Conservation (phyloP, 2,113 vertebrate species). For the Damaliscus lunatus region DNA sequence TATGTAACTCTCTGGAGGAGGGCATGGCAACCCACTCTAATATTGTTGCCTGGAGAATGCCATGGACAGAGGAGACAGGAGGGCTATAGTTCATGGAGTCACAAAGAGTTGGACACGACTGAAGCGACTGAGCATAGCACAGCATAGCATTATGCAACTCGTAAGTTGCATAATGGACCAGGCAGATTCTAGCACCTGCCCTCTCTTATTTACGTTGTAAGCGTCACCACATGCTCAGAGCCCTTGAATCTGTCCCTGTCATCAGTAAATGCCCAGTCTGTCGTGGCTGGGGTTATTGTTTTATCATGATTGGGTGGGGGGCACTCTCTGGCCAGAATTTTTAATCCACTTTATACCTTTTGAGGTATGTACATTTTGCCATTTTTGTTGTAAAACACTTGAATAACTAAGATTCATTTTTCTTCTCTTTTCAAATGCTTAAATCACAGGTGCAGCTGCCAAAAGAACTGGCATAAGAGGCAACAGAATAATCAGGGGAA, state of each 20-base stretch:
- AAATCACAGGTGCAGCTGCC: conserved; percentile 90
- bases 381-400: not conserved
- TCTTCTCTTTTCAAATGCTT: conserved; percentile 24
- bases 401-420: not conserved
- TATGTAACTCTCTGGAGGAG: not conserved
- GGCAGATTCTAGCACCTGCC: not conserved
- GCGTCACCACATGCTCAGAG: not conserved
- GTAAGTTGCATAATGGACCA: not conserved
- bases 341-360: not conserved
- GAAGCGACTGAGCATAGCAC: not conserved
- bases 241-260: not conserved
- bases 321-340: not conserved
- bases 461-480: conserved; percentile 88
- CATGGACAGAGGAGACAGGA: not conserved
- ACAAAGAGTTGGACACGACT: not conserved
- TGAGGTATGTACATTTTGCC: not conserved
- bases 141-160: not conserved
- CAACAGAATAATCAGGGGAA: conserved; percentile 56
- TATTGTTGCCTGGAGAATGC: not conserved
- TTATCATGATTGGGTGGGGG: not conserved
- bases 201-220: not conserved
- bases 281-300: not conserved
- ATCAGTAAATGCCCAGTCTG: not conserved
- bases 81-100: not conserved
- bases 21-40: not conserved